Evolutionary conservation across 2,797 vertebrate species (phyloP).

Genomic region (Megalops cyprinoides): DNA sequence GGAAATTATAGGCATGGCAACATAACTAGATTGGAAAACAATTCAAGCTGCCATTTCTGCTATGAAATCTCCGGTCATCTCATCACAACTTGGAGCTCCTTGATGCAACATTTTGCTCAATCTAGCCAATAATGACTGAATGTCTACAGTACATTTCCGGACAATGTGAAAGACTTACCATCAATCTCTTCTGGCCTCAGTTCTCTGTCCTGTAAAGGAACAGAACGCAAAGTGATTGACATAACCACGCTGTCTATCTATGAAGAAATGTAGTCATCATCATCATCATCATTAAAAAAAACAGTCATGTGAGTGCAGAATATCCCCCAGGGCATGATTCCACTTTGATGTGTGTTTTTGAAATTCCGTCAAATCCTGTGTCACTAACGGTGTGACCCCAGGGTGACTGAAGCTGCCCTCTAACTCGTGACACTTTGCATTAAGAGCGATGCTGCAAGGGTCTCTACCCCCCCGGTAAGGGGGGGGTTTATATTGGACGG

Average conservation of each 20-base stretch:
- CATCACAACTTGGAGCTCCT: too few relatives aligned
- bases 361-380: neutral
- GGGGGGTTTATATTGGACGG: slow-evolving; percentile 16
- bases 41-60: neutral
- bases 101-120: neutral
- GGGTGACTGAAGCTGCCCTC: neutral
- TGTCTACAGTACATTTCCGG: neutral
- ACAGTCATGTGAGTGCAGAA: neutral
- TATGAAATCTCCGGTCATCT: neutral
- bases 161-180: slow-evolving; percentile 72
- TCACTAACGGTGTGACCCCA: neutral
- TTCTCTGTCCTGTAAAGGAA: slow-evolving; percentile 87
- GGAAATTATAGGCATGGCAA: neutral
- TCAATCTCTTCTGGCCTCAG: slow-evolving; percentile 95
- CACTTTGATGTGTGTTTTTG: neutral
- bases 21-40: neutral
- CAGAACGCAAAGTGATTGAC: slow-evolving; percentile 31
- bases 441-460: neutral
- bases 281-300: neutral
- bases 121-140: neutral
- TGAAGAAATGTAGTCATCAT: neutral
- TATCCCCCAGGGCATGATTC: neutral
- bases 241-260: slow-evolving; percentile 1
- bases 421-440: neutral
- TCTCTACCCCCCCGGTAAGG: neutral